Evolutionary conservation across 2,888 invertebrate genomes (phyloP), one percentile per base, ranked within the genome.

Genomic region (Melitaea athalia): DNA sequence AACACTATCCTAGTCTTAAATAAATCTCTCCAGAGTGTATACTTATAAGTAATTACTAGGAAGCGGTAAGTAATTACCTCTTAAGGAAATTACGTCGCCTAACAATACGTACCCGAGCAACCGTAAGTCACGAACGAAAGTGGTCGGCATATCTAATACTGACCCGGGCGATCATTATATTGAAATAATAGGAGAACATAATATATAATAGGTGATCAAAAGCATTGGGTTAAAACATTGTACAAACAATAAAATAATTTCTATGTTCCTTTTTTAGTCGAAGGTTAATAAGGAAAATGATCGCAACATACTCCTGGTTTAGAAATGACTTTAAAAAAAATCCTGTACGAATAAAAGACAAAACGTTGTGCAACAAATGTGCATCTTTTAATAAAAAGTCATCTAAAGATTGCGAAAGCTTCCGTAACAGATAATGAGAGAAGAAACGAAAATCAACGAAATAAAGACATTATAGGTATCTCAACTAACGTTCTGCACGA

Each of bases 111-210:
- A 64, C 63, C 65, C 65, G 69, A 66, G 67, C 69, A 68, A 67
- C 66, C 69, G 72, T 74, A 75, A 73, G 72, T 74, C 74, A 74
- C 72, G 71, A 72, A 73, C 67, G 76, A 77, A 74, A 77, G 77
- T 73, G 62, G 52, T 50, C 52, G 52, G 61, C 70, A 70, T 64
- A 68, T 67, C 73, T 64, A 55, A n/a, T 68, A 64, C 64, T 70
- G 70, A 72, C 72, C 72, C 61, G 59, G 43, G 45, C 63, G 59
- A 69, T 63, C 64, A 68, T 65, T 63, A 63, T 66, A 59, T 63
- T 57, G 38, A 61, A 68, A 66, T 63, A 63, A 65, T 63, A 47
- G 38, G 45, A 12, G 59, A 67, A 61, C 57, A 55, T 38, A 38
- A 38, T 38, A 38, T 38, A 55, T 63, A 63, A 64, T 71, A 10